Evolutionary conservation across 1,140 invertebrate genomes (phyloP), one percentile per base, ranked within the genome.

Genomic region (Melanaphis sacchari): DNA sequence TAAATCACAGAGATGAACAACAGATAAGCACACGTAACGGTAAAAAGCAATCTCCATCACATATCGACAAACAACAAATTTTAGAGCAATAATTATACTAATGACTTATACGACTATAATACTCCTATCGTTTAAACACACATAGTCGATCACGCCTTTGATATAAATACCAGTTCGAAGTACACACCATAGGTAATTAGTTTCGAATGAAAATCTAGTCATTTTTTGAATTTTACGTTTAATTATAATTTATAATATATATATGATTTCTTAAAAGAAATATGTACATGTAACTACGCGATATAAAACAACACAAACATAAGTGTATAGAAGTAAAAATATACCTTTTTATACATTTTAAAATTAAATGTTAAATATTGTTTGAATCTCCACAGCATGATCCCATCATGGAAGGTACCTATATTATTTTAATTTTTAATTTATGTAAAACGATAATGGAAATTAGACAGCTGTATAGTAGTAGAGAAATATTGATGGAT

Each of bases 401-500:
- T 41, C 46, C 11, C 21, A n/a, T 31, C 15, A 38, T 46, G 2
- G 15, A 31, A 31, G 84, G 41, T 43, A n/a, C n/a, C n/a, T n/a
- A 41, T 84, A 84, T 43, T n/a, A 24, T 87, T 87, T 87, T 87
- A 0, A 89, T 89, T 36, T 76, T 76, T 91, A 76, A 91, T 89
- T 89, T 76, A 91, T 76, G 90, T 66, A 76, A 76, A 91, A 91
- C 90, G 59, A 66, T 91, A 76, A 76, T 66, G 88, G 49, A 91
- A 76, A 91, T 59, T 31, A 43, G 90, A 38, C 49, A 52, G 87
- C n/a, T 22, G 43, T 36, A 76, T 76, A 21, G 31, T 21, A 36
- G 85, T 31, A n/a, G 87, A 31, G 8, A 76, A 91, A 76, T 49
- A 49, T 43, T 76, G 49, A 90, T 59, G 46, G 85, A 90, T 59